A percentile compares a stretch with the other conserved stretches of the same genome.
These are phyloP conservation scores for Syngnathus typhle DNA, from an alignment of 2,113 vertebrate genomes.

Conservation along the genomic window DNA sequence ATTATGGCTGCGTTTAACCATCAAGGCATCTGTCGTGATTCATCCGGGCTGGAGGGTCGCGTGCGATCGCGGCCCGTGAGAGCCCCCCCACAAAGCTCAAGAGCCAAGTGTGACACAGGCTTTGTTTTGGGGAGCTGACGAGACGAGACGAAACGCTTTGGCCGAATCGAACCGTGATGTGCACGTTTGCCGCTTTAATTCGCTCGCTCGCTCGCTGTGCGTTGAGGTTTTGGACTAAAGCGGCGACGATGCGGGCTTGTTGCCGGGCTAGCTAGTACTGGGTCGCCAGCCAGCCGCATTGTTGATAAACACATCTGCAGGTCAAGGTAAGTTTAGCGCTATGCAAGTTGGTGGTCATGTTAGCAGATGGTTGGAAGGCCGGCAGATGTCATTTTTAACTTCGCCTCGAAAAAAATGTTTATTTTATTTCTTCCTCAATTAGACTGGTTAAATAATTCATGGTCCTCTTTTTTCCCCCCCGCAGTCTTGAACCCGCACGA, in stretches of 20 bases:
- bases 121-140: neutral
- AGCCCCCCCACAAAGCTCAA: neutral
- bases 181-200: neutral
- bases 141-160: neutral
- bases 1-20: neutral
- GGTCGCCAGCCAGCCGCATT: too few species aligned
- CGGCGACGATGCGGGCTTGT: neutral
- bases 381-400: too few species aligned
- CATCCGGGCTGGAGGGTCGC: neutral
- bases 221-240: neutral
- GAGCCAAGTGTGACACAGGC: neutral
- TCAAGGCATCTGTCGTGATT: constrained; percentile 1
- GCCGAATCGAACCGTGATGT: neutral
- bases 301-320: too few species aligned
- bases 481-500: constrained; percentile 13
- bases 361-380: neutral
- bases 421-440: too few species aligned
- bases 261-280: neutral
- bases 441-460: too few species aligned
- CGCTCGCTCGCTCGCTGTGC: neutral
- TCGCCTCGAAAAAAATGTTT: too few species aligned
- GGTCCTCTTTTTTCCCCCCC: neutral
- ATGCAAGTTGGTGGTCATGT: neutral
- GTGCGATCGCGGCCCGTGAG: neutral
- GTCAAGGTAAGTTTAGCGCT: neutral